Conservation (phyloP, 2,113 vertebrate genomes). For the Sigmodon hispidus region DNA sequence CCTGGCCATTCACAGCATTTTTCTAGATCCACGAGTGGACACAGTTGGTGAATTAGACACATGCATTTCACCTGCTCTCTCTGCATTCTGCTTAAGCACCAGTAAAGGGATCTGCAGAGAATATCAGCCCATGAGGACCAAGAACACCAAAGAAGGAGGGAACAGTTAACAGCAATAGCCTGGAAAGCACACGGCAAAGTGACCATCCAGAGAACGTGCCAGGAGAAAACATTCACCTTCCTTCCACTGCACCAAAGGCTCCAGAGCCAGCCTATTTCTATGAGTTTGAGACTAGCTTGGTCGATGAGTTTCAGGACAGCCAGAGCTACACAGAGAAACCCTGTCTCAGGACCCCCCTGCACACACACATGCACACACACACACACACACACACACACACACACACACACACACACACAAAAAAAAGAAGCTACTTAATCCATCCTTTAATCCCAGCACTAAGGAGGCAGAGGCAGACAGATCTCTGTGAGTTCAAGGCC, state of each 20-base stretch:
- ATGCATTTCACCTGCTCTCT: not conserved
- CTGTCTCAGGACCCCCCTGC: not conserved
- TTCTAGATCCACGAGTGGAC: not conserved
- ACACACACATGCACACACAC: too few relatives aligned
- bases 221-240: not conserved
- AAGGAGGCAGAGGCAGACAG: not conserved
- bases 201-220: not conserved
- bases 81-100: not conserved
- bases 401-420: too few relatives aligned
- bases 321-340: not conserved
- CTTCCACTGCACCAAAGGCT: not conserved
- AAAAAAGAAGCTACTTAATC: not conserved
- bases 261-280: not conserved
- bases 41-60: not conserved
- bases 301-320: not conserved
- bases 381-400: too few relatives aligned
- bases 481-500: not conserved
- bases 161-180: not conserved
- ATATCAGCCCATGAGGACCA: not conserved
- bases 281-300: not conserved
- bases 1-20: not conserved
- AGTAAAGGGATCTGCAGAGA: not conserved
- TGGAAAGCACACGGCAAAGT: slow-evolving; percentile 9
- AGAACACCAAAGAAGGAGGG: not conserved
- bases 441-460: not conserved